A percentile compares a stretch with the other conserved stretches of the same genome.
Evolutionary conservation across 30 jellyfish, hydroid and myxozoan genomes (phyloP).

Genomic region (Aurelia coerulea): DNA sequence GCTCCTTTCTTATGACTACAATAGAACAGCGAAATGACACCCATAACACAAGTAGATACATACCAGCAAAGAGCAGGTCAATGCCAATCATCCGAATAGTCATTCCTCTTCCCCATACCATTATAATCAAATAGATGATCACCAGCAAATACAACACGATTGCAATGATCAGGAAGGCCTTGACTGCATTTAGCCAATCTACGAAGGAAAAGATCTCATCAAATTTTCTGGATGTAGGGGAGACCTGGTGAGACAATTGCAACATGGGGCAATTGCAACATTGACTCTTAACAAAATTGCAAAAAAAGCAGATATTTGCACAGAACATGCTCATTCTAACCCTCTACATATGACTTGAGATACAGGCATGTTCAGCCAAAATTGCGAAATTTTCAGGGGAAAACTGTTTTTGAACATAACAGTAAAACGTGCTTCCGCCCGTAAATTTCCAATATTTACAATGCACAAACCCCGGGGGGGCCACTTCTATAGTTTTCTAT

Average conservation of each 20-base stretch:
- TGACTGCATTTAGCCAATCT: conserved; percentile 80
- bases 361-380: too few species aligned
- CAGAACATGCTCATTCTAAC: too few species aligned
- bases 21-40: not conserved
- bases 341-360: too few species aligned
- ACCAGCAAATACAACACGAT: conserved; percentile 52
- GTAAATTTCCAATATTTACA: too few species aligned
- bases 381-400: too few species aligned
- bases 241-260: not conserved
- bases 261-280: not conserved
- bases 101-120: conserved; percentile 87
- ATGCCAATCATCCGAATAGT: conserved; percentile 57
- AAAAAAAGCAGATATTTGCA: too few species aligned
- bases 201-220: not conserved
- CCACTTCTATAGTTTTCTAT: too few species aligned
- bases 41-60: not conserved
- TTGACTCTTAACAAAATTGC: not conserved
- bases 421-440: too few species aligned
- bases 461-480: too few species aligned
- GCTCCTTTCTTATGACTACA: not conserved
- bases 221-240: not conserved
- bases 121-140: conserved; percentile 46
- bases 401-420: too few species aligned
- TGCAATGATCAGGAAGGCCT: conserved; percentile 73
- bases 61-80: conserved; percentile 79